Evolutionary conservation across 2,113 vertebrate species (phyloP), one percentile per base, ranked within the genome.

Genomic region (Cephalopterus ornatus): DNA sequence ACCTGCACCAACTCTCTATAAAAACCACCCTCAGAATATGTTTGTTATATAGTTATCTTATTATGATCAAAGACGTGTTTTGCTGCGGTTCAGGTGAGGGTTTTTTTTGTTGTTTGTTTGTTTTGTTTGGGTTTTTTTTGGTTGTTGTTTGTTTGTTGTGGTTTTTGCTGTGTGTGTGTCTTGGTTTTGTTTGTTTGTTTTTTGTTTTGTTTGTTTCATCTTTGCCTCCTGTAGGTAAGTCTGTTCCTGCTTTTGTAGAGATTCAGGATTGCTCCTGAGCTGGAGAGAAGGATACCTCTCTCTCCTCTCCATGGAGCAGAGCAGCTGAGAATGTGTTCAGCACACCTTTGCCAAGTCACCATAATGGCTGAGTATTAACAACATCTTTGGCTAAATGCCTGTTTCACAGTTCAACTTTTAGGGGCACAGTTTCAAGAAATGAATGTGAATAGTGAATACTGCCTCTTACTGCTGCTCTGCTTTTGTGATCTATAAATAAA

Each of bases 401-500:
- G 6, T 70, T 63, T 84, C 50, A 59, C 58, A 88, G 39, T 39
- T 89, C 78, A 65, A 1, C 21, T 94, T 89, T 83, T 52, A 85
- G 53, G 42, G 28, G 23, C 24, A 80, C 24, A 37, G 2, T 81
- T 90, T 92, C 49, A 92, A 89, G 70, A 75, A 95, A 63, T 1
- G 0, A 35, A 61, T 10, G 2, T 65, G 70, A 47, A 49, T 49
- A 68, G 75, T 15, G 35, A 91, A 7, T 44, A 22, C 44, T 41
- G 37, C 52, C 44, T 92, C 62, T 91, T 56, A 62, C 28, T 47
- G 61, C 52, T 74, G 15, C 26, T 84, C 59, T 91, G 16, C 62
- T 96, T 77, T 78, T 95, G 52, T 44, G 62, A 89, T 95, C 87
- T 92, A 82, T 68, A 95, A 97, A 93, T 91, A 78, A 97, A 78